Conservation (phyloP, 35 echinoderm and acorn worm genomes). For the Apostichopus japonicus region DNA sequence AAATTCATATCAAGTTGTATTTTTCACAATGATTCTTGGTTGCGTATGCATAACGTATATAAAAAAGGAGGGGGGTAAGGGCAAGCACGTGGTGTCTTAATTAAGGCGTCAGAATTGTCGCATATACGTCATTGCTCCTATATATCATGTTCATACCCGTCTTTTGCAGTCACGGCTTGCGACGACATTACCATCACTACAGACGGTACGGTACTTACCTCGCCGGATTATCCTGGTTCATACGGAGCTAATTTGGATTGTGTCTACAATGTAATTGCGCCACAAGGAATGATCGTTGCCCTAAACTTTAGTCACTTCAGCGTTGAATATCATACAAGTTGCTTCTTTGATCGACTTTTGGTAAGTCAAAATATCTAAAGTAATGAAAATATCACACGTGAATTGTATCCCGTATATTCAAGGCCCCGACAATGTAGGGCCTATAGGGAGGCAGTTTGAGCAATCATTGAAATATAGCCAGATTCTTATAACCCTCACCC, state of each 20-base stretch:
- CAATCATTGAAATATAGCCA: too few species aligned
- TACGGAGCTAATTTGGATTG: neutral
- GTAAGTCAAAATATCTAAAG: neutral
- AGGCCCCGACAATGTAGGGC: too few species aligned
- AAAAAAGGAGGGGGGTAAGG: too few species aligned
- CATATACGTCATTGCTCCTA: too few species aligned
- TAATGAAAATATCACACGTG: too few species aligned
- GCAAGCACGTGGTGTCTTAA: too few species aligned
- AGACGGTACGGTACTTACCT: neutral
- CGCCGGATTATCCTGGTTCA: neutral
- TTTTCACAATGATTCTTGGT: neutral
- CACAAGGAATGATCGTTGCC: neutral
- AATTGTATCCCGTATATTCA: too few species aligned
- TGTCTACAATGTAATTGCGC: neutral
- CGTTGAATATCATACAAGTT: neutral
- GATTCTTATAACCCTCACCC: too few species aligned
- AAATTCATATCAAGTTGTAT: neutral
- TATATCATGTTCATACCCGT: neutral
- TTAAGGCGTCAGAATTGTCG: too few species aligned
- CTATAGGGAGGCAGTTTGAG: too few species aligned
- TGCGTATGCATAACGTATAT: neutral
- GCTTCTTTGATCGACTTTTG: neutral
- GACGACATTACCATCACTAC: neutral
- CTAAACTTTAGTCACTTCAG: neutral
- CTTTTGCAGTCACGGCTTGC: neutral